Evolutionary conservation across 2,797 vertebrate species (phyloP), one percentile per base, ranked within the genome.

Genomic region (Myotis daubentonii): DNA sequence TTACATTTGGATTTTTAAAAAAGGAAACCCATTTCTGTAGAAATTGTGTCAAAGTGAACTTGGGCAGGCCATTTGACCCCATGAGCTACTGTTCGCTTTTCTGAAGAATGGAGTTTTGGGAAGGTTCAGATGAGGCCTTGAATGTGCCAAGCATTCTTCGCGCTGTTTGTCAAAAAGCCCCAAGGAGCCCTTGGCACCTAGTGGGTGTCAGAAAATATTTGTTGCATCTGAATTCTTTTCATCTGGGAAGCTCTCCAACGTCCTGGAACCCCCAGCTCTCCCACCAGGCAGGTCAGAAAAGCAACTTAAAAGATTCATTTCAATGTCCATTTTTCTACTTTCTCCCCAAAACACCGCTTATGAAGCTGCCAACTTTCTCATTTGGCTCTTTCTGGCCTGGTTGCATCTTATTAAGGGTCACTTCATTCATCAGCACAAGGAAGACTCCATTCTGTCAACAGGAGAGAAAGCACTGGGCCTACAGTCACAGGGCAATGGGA

Each of bases 221-320:
- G 83, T 85, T 76, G 71, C 79, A 76, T 86, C 93, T 89, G 84
- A 89, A 93, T 92, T 72, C 72, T 94, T 84, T 85, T 86, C 65
- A 20, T 94, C 95, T 93, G 89, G 87, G 88, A 94, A 92, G 49
- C n/a, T 92, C 95, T 93, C 89, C 79, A 72, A 51, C 1, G 15
- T 38, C 30, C 91, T 68, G 22, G 71, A 91, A 93, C 68, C 30
- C 72, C 65, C 19, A 47, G n/a, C 71, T 94, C 49, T 92, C 89
- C 65, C 62, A 91, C 65, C 17, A 91, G 53, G 51, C 60, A 36
- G 70, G 76, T 84, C 93, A 95, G 87, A 91, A 93, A 72, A 94
- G 66, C 89, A 93, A 84, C 79, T 87, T 84, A 53, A 89, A 68
- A 51, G n/a, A 81, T 92, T 65, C 49, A 38, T 92, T 95, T 87